phyloP scores from a whole-genome alignment of 2,113 vertebrate genomes.

The Calidris pugnax region DNA sequence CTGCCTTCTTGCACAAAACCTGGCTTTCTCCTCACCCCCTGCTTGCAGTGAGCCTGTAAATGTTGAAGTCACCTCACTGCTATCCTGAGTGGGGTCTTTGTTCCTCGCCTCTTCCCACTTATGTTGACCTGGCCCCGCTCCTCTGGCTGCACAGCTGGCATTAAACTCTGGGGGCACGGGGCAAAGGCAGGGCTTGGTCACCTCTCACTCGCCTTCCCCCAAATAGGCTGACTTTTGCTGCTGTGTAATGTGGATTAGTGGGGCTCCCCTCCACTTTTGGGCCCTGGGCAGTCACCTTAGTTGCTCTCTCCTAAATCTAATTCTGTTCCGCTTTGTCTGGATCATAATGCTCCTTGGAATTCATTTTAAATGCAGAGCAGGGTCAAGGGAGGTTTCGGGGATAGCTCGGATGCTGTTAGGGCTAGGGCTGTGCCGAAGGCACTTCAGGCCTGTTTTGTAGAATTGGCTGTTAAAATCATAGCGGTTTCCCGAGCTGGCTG shows the following conservation, averaged over 20 bases:
- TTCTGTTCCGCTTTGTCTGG: constrained; percentile 31
- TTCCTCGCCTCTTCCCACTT: not conserved
- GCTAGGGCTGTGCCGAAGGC: not conserved
- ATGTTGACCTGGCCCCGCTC: not conserved
- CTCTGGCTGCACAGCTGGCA: not conserved
- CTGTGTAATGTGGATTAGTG: constrained; percentile 14
- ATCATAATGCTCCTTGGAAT: constrained; percentile 42
- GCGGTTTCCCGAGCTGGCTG: not conserved
- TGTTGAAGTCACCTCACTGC: constrained; percentile 44
- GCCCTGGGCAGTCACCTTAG: constrained; percentile 21
- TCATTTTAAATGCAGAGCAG: constrained; percentile 52
- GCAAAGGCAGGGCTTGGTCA: constrained; percentile 26
- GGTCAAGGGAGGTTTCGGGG: constrained; percentile 8
- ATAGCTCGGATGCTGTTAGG: not conserved
- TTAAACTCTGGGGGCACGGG: constrained; percentile 33
- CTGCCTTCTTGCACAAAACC: constrained; percentile 30
- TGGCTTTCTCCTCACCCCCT: constrained; percentile 12
- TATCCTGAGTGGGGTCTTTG: constrained; percentile 49
- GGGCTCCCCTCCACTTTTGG: not conserved
- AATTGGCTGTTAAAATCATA: not conserved
- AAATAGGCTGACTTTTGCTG: constrained; percentile 10
- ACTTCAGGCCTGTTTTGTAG: not conserved
- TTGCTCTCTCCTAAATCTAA: constrained; percentile 45
- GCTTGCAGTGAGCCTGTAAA: not conserved
- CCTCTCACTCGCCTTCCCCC: not conserved